phyloP scores from a whole-genome alignment of 2,797 vertebrate genomes.

The Holocentrus rufus region DNA sequence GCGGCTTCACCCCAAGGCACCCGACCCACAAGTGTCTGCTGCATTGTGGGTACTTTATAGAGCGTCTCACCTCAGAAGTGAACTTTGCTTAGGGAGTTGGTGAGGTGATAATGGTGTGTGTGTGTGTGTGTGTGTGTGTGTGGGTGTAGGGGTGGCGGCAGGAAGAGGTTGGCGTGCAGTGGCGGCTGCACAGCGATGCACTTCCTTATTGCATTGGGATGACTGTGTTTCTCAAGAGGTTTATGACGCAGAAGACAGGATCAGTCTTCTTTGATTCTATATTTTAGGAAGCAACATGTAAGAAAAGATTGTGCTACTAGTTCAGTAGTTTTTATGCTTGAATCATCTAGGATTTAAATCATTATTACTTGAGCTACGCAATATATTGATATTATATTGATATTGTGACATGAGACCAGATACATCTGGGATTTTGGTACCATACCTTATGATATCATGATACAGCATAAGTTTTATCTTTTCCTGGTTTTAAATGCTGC shows the following conservation, averaged over 20 bases:
- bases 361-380: too few species aligned
- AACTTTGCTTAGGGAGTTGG: conserved; percentile 65
- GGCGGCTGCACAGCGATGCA: conserved; percentile 32
- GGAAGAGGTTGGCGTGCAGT: conserved; percentile 36
- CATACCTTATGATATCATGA: too few species aligned
- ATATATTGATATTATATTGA: too few species aligned
- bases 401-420: too few species aligned
- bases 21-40: conserved; percentile 39
- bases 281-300: too few species aligned
- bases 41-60: conserved; percentile 56
- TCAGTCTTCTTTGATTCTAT: neutral
- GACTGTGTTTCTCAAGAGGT: neutral
- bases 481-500: too few species aligned
- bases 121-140: conserved; percentile 21
- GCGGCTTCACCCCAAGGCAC: conserved; percentile 32
- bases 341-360: conserved; percentile 3
- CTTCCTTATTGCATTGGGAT: conserved; percentile 28
- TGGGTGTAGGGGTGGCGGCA: conserved; percentile 16
- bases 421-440: too few species aligned
- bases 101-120: conserved; percentile 37
- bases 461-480: too few species aligned
- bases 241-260: neutral
- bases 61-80: conserved; percentile 38
- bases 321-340: too few species aligned
- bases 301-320: too few species aligned